phyloP scores from a whole-genome alignment of 2,113 vertebrate species.

The Callospermophilus lateralis region DNA sequence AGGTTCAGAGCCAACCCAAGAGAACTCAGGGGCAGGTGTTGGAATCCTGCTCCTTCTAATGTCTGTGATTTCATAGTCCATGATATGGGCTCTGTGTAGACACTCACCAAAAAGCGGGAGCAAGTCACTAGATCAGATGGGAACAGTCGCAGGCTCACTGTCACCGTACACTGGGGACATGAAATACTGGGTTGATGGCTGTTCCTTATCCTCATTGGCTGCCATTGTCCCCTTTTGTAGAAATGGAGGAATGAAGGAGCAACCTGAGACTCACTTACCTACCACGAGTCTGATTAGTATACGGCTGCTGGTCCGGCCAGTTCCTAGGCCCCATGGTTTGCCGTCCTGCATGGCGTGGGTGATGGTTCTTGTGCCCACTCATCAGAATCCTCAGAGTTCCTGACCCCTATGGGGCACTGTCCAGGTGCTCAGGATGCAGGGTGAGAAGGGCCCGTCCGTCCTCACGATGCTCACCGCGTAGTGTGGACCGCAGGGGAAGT shows the following conservation, averaged over 20 bases:
- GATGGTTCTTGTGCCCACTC: accelerated
- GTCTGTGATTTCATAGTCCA: neutral
- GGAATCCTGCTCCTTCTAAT: neutral
- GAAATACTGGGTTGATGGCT: neutral
- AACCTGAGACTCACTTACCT: neutral
- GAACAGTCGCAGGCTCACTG: neutral
- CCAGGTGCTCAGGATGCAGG: accelerated
- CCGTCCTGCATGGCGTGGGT: neutral
- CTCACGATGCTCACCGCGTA: neutral
- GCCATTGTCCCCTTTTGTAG: neutral
- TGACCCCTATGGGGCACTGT: too few relatives aligned
- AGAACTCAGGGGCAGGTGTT: neutral
- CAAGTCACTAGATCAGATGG: neutral
- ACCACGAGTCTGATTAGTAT: neutral
- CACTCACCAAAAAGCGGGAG: neutral
- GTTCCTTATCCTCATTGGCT: neutral
- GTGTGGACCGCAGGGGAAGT: neutral
- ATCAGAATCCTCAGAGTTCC: neutral
- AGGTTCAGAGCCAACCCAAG: neutral
- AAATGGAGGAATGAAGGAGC: neutral
- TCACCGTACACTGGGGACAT: neutral
- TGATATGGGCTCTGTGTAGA: neutral
- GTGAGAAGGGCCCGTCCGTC: neutral
- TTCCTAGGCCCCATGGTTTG: neutral
- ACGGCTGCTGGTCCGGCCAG: neutral